phyloP scores from a whole-genome alignment of 2,888 invertebrate species.

The Agrotis puta region DNA sequence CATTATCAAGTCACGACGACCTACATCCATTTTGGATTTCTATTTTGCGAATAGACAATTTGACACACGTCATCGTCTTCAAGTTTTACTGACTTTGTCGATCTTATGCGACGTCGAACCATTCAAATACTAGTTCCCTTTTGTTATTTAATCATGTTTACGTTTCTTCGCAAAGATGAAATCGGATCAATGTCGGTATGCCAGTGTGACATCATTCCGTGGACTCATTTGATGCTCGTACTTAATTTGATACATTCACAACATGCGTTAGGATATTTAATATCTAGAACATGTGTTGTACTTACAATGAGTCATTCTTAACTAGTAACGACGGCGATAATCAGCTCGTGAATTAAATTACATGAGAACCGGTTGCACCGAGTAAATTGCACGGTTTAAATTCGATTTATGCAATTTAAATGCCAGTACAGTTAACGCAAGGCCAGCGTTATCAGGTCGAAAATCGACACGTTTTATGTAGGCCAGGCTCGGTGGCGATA shows the following conservation, averaged over 20 bases:
- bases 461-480: constrained; percentile 88
- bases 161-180: constrained; percentile 53
- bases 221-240: constrained; percentile 54
- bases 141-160: constrained; percentile 42
- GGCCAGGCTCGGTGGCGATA: constrained; percentile 82
- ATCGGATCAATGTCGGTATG: constrained; percentile 61
- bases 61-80: constrained; percentile 64
- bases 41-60: constrained; percentile 72
- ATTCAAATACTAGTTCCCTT: constrained; percentile 26
- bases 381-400: constrained; percentile 82
- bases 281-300: constrained; percentile 72
- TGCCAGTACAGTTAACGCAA: constrained; percentile 84
- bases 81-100: constrained; percentile 41
- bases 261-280: constrained; percentile 70
- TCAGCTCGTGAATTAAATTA: constrained; percentile 80
- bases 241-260: constrained; percentile 67
- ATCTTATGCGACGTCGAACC: constrained; percentile 28
- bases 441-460: constrained; percentile 86
- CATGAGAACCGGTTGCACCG: constrained; percentile 82
- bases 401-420: constrained; percentile 86
- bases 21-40: constrained; percentile 77
- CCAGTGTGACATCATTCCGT: constrained; percentile 69
- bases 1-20: constrained; percentile 78
- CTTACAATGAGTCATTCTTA: constrained; percentile 78
- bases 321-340: constrained; percentile 74